Base-by-base conservation (phyloP, 2,888 invertebrate genomes). In the Drosophila antonietae region DNA sequence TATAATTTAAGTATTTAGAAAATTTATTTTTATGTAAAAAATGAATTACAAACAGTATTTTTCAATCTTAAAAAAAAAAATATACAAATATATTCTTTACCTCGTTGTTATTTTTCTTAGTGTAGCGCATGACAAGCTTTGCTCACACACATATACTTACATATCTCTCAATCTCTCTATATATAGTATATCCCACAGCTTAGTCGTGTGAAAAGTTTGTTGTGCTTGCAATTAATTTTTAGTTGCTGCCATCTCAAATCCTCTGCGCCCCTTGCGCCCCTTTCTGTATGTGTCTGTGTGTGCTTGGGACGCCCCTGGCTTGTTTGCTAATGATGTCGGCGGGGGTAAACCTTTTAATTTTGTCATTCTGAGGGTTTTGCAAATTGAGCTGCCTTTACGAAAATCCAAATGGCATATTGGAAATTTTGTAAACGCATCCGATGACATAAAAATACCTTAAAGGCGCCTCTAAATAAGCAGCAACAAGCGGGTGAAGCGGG, bases 331-430 rank as follows among this genome's bases (percentile, higher is more conserved):
- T 52, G 51, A 51, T 68, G 49, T 44, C 23, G 4, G 43, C 18
- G 4, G 43, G 47, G 43, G 47, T 33, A 41, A 61, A 31, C 67
- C 73, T 67, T 75, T 61, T 75, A 80, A 69, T 76, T 56, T 79
- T 31, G 53, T 58, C 62, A 33, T 78, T 46, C 18, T 20, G 51
- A 39, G 49, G 53, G 43, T 41, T 56, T 39, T 53, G 72, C 46
- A 70, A 75, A 83, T 76, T 80, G 80, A 86, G 81, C 62, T 64
- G 68, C 37, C 47, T 62, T 47, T 59, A 35, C 60, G 55, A 61
- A 76, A 74, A 66, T 81, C 77, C 66, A 72, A 87, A 78, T 74
- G 81, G 87, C 67, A 79, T 83, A 89, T 84, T 89, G 82, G 79
- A 74, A 88, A 83, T 81, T 83, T 78, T 71, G 84, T 73, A 69